Percentiles rank a stretch among this genome's conserved stretches.
Conservation (phyloP, 2,113 vertebrate species). For the Hirundichthys speculiger region DNA sequence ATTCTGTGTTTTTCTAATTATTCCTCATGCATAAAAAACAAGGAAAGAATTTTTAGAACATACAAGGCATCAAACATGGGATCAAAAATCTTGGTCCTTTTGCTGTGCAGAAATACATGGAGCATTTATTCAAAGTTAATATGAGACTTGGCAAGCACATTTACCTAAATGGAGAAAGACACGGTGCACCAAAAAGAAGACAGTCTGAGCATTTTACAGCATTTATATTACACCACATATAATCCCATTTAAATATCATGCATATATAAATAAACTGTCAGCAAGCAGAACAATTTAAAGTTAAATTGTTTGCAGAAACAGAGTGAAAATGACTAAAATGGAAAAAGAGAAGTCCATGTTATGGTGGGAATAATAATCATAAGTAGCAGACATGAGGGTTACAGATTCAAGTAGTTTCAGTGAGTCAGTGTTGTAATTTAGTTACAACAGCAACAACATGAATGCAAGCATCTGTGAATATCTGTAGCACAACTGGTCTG, state of each 20-base stretch:
- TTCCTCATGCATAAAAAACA: no score
- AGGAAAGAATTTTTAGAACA: no score
- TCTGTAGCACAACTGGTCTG: conserved; percentile 1
- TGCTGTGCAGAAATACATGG: not conserved
- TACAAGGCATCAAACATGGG: not conserved
- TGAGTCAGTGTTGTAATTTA: not conserved
- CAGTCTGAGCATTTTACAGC: conserved; percentile 4
- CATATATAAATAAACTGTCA: not conserved
- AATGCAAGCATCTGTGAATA: conserved; percentile 8
- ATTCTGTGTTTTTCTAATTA: no score
- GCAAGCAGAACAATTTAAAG: conserved; percentile 16
- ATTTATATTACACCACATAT: not conserved
- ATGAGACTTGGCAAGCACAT: not conserved
- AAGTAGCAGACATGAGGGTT: conserved; percentile 2
- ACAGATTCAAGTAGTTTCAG: not conserved
- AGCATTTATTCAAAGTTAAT: not conserved
- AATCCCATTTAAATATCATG: conserved; percentile 3
- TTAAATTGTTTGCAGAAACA: not conserved
- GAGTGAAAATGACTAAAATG: conserved; percentile 4
- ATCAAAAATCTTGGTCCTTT: not conserved
- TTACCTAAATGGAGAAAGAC: conserved; percentile 11
- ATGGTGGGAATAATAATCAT: conserved; percentile 1
- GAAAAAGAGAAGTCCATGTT: not conserved
- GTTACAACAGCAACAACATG: no score
- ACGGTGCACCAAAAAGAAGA: conserved; percentile 4